A percentile compares a stretch with the other conserved stretches of the same genome.
phyloP scores from a whole-genome alignment of 2,113 vertebrate genomes.

The Oryzias melastigma region DNA sequence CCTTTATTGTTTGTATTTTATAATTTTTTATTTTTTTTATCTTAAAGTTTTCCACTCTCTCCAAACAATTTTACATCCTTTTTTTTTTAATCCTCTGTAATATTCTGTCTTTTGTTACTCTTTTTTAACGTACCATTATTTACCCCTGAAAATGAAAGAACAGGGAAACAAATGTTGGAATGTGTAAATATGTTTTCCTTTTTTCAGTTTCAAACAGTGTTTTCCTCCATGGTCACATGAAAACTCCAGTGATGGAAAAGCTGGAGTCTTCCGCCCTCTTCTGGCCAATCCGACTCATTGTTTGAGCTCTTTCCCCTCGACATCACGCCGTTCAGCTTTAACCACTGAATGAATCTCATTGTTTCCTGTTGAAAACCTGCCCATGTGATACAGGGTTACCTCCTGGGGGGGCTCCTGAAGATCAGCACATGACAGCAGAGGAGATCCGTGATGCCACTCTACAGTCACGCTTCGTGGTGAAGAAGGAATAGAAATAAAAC shows the following conservation, averaged over 20 bases:
- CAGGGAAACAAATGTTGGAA: too few species aligned
- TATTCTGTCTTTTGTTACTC: too few species aligned
- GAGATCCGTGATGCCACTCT: constrained; percentile 31
- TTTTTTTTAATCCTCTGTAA: too few species aligned
- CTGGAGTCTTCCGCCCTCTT: constrained; percentile 23
- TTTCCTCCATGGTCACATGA: neutral
- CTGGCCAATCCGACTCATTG: constrained; percentile 21
- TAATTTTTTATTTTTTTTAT: too few species aligned
- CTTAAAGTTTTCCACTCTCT: too few species aligned
- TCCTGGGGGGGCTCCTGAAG: neutral
- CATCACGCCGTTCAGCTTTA: neutral
- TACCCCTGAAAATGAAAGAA: too few species aligned
- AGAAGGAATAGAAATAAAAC: too few species aligned
- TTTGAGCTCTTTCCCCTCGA: neutral
- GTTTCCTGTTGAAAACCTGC: neutral
- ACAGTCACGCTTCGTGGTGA: neutral
- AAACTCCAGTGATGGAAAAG: neutral
- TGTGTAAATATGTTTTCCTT: too few species aligned
- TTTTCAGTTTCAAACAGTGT: neutral
- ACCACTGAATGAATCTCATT: constrained; percentile 23
- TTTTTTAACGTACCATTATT: too few species aligned
- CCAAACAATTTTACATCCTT: too few species aligned
- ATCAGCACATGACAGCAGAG: constrained; percentile 44
- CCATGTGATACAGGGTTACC: constrained; percentile 31
- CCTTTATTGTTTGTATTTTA: too few species aligned